These are phyloP conservation scores for Entomobrya multifasciata DNA, from an alignment of 2,888 invertebrate species.

Conservation along the genomic window DNA sequence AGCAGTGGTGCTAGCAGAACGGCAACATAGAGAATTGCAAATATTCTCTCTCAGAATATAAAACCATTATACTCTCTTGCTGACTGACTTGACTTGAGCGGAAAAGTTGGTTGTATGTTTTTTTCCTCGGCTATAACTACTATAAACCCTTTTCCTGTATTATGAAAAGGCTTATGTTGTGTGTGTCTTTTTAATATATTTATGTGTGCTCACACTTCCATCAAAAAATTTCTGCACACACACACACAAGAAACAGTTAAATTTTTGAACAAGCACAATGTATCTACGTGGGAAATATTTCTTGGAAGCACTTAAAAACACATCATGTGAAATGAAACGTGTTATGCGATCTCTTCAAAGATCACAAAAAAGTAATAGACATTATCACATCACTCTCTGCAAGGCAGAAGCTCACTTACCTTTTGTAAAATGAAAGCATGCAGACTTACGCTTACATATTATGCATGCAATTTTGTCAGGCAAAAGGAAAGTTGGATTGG, in stretches of 20 bases:
- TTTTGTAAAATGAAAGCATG: too few relatives aligned
- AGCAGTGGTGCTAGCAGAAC: too few relatives aligned
- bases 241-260: background rate
- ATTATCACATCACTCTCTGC: too few relatives aligned
- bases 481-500: too few relatives aligned
- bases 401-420: too few relatives aligned
- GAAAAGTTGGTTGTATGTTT: background rate
- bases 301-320: constrained; percentile 28
- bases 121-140: background rate
- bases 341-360: too few relatives aligned
- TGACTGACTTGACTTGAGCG: background rate
- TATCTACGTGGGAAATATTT: constrained; percentile 18
- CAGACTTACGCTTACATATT: too few relatives aligned
- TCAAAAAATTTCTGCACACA: constrained; percentile 41
- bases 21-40: background rate
- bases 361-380: too few relatives aligned
- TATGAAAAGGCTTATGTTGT: background rate
- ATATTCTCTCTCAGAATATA: background rate
- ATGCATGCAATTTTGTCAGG: too few relatives aligned
- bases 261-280: background rate
- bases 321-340: too few relatives aligned
- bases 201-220: constrained; percentile 21
- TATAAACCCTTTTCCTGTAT: background rate
- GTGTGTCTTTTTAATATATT: constrained; percentile 3
- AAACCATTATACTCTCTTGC: too few relatives aligned